These are phyloP conservation scores for Bombus haemorrhoidalis DNA, from an alignment of 1,140 invertebrate species.

Conservation along the genomic window DNA sequence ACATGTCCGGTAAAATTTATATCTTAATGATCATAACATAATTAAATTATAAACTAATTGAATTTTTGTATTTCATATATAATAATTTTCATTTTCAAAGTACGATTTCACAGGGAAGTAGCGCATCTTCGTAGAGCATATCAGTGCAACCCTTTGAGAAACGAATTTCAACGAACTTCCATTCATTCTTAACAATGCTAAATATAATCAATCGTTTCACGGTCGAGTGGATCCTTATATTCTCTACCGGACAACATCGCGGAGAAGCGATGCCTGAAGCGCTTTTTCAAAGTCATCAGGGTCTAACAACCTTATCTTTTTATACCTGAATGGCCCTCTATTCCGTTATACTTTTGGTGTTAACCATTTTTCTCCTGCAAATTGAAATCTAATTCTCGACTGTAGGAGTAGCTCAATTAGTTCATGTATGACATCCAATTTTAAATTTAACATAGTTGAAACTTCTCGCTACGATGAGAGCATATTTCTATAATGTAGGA, in stretches of 20 bases:
- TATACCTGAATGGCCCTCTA: not conserved
- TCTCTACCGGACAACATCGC: conserved; percentile 37
- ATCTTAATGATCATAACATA: no score
- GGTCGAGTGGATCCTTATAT: conserved; percentile 59
- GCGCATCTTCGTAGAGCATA: no score
- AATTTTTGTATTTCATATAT: no score
- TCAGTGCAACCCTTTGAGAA: conserved; percentile 37
- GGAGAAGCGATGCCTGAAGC: conserved; percentile 30
- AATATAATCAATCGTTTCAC: conserved; percentile 69
- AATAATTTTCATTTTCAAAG: no score
- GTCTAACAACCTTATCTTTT: conserved; percentile 34
- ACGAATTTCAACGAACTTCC: conserved; percentile 50
- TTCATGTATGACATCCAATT: not conserved
- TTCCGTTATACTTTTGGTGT: conserved; percentile 14
- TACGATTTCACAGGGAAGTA: not conserved
- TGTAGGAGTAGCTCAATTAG: not conserved
- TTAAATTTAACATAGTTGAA: not conserved
- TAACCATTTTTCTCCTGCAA: not conserved
- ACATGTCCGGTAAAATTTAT: no score
- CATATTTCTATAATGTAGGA: not conserved
- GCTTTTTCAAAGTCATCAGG: conserved; percentile 35
- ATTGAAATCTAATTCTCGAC: not conserved
- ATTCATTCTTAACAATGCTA: conserved; percentile 56
- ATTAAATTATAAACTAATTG: no score
- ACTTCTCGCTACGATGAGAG: not conserved